Percentiles rank a stretch among this genome's conserved stretches.
phyloP scores from a whole-genome alignment of 2,113 vertebrate species.

The Lycaon pictus region DNA sequence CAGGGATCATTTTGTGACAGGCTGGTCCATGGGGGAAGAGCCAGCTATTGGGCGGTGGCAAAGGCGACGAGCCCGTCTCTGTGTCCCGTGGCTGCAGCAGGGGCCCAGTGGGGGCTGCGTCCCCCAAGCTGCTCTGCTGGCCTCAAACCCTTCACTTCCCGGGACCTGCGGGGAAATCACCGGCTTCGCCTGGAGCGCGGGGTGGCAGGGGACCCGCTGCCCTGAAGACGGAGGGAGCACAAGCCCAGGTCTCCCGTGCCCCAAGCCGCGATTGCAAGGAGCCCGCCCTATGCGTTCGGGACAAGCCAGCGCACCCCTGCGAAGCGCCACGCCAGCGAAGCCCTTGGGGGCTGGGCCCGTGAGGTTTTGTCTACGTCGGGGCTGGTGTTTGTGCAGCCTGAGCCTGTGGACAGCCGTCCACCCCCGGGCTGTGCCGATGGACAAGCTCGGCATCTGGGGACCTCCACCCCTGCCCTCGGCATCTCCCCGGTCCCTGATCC shows the following conservation, averaged over 20 bases:
- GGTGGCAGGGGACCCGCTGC: background rate
- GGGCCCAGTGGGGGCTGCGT: background rate
- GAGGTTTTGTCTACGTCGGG: background rate
- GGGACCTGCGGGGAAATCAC: accelerated
- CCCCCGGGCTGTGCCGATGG: accelerated
- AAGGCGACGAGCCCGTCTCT: accelerated
- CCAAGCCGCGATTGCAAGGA: background rate
- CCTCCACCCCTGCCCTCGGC: accelerated
- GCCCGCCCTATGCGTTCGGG: no score
- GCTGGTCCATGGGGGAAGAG: background rate
- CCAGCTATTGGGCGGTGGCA: no score
- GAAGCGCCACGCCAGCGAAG: background rate
- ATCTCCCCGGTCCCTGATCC: accelerated
- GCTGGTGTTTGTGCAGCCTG: accelerated
- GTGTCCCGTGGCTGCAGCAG: accelerated
- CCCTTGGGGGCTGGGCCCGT: background rate
- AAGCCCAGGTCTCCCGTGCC: background rate
- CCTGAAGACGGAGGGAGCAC: background rate
- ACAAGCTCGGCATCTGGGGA: background rate
- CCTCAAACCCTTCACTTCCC: accelerated
- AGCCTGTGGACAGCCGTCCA: background rate
- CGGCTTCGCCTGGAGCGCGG: background rate
- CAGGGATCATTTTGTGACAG: background rate
- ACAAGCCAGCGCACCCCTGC: background rate
- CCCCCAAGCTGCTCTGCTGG: accelerated